Base-by-base conservation (phyloP, 2,888 invertebrate genomes). In the Tachina lurida region DNA sequence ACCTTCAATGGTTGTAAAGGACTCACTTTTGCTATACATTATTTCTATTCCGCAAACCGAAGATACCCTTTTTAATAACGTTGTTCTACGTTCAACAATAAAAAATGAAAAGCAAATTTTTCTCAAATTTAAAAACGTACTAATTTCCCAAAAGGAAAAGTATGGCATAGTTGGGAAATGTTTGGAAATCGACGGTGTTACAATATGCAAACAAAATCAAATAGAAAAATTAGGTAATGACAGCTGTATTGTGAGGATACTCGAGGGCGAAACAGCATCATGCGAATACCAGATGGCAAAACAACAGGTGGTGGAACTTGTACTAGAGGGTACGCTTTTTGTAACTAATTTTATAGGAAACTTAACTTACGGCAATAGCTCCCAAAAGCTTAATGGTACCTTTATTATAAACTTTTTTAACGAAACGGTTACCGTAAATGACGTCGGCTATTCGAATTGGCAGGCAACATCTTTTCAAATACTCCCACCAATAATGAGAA, bases 311-410 rank as follows among this genome's bases (percentile, higher is more conserved):
- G 39, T 77, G 19, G 84, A 87, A 82, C 65, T 84, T 22, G 67
- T 87, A 39, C 67, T 60, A 60, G 79, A 84, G 17, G 58, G 87
- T 39, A 85, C 83, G 22, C 45, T 83, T 67, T 84, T 87, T 62
- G 49, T 87, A 17, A 76, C 76, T 15, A 84, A 80, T 77, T 87
- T 62, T 58, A 54, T 68, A 12, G 83, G 83, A 52, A 76, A 47
- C n/a, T 31, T 67, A 31, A 47, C 47, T n/a, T 67, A 49, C 17
- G 62, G 70, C 47, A 86, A 68, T 47, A 70, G 41, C 19, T 73
- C 83, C 49, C 71, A 68, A 43, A 63, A 15, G 10, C 52, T 87
- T 9, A 84, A 81, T 65, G 78, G 75, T 39, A 78, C 78, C 31
- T 84, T 81, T n/a, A n/a, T n/a, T n/a, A n/a, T n/a, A n/a, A n/a